Conservation (phyloP, 2,113 vertebrate species). For the Agapornis roseicollis region DNA sequence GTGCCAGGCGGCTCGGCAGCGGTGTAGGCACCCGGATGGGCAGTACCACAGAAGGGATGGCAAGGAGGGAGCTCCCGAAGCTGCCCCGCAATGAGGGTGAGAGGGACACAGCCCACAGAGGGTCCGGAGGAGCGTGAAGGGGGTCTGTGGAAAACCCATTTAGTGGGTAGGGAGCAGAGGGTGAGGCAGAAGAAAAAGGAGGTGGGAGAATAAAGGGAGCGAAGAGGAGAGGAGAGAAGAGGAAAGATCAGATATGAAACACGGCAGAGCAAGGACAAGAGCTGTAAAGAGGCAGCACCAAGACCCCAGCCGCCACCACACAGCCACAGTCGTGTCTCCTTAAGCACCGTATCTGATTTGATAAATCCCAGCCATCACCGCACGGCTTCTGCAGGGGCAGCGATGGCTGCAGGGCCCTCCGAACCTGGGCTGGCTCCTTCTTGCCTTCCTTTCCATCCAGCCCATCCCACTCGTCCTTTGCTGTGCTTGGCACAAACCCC, state of each 20-base stretch:
- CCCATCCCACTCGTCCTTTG: no score
- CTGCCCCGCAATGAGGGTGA: not conserved
- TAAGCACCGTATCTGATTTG: rapidly evolving
- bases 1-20: not conserved
- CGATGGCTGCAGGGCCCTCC: not conserved
- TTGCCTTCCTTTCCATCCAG: not conserved
- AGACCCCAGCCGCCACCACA: not conserved
- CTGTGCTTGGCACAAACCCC: not conserved
- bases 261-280: not conserved
- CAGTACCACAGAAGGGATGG: rapidly evolving
- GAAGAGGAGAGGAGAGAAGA: not conserved
- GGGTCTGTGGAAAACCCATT: not conserved
- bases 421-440: not conserved
- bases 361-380: rapidly evolving
- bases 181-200: not conserved
- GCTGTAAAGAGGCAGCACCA: not conserved
- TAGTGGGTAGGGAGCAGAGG: not conserved
- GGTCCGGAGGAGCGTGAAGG: not conserved
- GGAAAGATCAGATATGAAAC: not conserved
- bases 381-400: not conserved
- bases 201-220: not conserved
- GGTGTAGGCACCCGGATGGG: not conserved
- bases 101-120: not conserved
- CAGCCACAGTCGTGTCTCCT: not conserved
- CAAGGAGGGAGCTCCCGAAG: not conserved